Percentiles rank a stretch among this genome's conserved stretches.
phyloP scores from a whole-genome alignment of 2,797 vertebrate genomes.

The Esox masquinongy region DNA sequence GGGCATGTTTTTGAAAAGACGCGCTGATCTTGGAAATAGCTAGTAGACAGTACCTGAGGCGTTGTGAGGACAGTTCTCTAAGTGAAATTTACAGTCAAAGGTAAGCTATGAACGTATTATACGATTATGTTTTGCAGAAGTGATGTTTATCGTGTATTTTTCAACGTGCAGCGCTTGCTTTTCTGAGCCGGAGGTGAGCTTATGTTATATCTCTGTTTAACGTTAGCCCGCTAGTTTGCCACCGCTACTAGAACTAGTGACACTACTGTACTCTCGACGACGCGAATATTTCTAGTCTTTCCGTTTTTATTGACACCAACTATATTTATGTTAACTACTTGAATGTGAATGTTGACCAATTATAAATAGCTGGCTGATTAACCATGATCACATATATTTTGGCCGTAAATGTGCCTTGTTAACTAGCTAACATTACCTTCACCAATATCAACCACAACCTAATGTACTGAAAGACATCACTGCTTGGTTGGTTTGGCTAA shows the following conservation, averaged over 20 bases:
- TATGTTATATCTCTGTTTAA: not conserved
- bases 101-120: not conserved
- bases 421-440: no score
- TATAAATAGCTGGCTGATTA: not conserved
- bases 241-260: not conserved
- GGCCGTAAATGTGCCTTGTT: no score
- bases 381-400: no score
- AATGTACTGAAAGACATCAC: no score
- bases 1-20: slow-evolving; percentile 75
- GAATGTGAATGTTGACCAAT: not conserved
- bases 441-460: no score
- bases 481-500: no score
- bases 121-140: not conserved
- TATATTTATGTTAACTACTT: not conserved
- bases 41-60: not conserved
- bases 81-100: slow-evolving; percentile 1
- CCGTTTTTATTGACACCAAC: not conserved
- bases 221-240: not conserved
- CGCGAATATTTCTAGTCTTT: not conserved
- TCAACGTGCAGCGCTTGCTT: not conserved
- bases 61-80: not conserved
- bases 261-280: not conserved
- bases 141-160: not conserved
- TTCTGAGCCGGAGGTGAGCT: not conserved
- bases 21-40: slow-evolving; percentile 50